Evolutionary conservation across 2,113 vertebrate genomes (phyloP).

Genomic region (Tichodroma muraria): DNA sequence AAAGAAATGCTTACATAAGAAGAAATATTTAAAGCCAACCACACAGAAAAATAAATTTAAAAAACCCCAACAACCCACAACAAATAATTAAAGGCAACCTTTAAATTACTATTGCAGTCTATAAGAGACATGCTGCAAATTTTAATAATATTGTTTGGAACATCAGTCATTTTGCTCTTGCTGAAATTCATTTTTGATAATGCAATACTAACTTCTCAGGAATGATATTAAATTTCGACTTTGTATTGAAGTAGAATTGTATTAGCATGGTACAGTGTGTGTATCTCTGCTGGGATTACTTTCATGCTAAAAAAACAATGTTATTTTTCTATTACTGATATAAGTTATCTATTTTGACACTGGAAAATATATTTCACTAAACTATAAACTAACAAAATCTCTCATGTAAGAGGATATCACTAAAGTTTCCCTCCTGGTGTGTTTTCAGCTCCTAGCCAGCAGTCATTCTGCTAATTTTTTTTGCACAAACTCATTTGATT

Average conservation of each 20-base stretch:
- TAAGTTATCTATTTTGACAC: conserved; percentile 47
- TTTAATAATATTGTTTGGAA: conserved; percentile 1
- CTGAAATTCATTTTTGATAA: conserved; percentile 48
- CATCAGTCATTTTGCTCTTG: conserved; percentile 13
- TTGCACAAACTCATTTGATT: not conserved
- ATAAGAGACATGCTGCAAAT: not conserved
- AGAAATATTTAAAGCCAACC: not conserved
- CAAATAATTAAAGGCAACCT: conserved; percentile 3
- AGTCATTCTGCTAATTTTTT: not conserved
- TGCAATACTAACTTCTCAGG: conserved; percentile 10
- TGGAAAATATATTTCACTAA: conserved; percentile 39
- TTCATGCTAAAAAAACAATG: conserved; percentile 37
- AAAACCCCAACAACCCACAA: not conserved
- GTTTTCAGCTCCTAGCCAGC: not conserved
- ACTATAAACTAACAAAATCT: conserved; percentile 17
- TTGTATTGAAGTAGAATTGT: conserved; percentile 48
- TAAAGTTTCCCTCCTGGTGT: not conserved
- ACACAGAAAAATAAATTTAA: not conserved
- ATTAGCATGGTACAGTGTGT: conserved; percentile 14
- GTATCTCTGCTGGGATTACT: conserved; percentile 28
- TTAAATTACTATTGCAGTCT: not conserved
- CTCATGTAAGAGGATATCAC: conserved; percentile 1
- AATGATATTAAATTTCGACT: conserved; percentile 50
- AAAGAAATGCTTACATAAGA: not conserved
- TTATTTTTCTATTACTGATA: conserved; percentile 49